Evolutionary conservation across 2,888 invertebrate genomes (phyloP).

Genomic region (Ferdinandea cuprea): DNA sequence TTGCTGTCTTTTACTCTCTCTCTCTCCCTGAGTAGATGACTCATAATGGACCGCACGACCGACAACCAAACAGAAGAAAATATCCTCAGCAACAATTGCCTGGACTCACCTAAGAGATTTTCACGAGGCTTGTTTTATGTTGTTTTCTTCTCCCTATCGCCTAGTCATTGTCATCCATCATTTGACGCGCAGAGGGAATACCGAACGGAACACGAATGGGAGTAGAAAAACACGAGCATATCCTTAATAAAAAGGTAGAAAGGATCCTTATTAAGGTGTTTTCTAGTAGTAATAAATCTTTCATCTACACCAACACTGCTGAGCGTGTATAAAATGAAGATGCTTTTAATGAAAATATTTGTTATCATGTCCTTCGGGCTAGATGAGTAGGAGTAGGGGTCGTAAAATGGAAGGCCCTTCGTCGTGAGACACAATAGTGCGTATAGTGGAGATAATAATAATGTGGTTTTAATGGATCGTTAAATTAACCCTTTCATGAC

Average conservation of each 20-base stretch:
- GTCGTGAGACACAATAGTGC: neutral
- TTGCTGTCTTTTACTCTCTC: constrained; percentile 16
- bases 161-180: constrained; percentile 33
- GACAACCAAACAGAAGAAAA: constrained; percentile 13
- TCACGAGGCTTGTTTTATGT: constrained; percentile 40
- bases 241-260: constrained; percentile 3
- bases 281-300: constrained; percentile 58
- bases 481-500: constrained; percentile 39
- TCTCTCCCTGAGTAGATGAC: constrained; percentile 14
- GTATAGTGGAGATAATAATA: constrained; percentile 14
- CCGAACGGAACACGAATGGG: neutral
- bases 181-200: constrained; percentile 24
- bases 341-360: constrained; percentile 50
- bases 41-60: constrained; percentile 48
- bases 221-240: constrained; percentile 3
- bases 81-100: constrained; percentile 47
- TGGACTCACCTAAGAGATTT: constrained; percentile 39
- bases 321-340: constrained; percentile 45
- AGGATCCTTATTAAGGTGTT: constrained; percentile 41
- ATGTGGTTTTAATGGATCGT: constrained; percentile 52
- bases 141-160: neutral
- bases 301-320: constrained; percentile 29
- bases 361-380: neutral
- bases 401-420: neutral
- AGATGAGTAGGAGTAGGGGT: neutral